phyloP scores from a whole-genome alignment of 2,113 vertebrate species.

The Tachuris rubrigastra region DNA sequence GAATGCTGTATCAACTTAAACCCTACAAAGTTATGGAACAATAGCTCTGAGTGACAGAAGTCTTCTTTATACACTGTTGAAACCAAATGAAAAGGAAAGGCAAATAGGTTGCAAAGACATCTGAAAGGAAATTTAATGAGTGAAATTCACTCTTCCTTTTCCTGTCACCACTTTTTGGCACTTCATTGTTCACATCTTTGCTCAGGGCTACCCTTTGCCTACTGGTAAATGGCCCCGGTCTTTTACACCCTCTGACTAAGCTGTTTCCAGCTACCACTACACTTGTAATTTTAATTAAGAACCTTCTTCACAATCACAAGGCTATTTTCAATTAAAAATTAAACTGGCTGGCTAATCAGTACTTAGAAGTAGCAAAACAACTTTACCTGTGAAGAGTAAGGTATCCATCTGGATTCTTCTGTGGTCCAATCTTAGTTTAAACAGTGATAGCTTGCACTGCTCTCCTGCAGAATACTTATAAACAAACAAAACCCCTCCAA shows the following conservation, averaged over 20 bases:
- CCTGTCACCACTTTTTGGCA: not conserved
- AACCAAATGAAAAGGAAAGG: not conserved
- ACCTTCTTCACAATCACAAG: not conserved
- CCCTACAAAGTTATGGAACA: not conserved
- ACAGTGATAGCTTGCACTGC: not conserved
- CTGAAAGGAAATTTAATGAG: not conserved
- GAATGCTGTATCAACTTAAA: not conserved
- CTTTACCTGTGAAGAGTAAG: not conserved
- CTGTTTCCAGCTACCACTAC: not conserved
- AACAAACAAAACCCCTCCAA: not conserved
- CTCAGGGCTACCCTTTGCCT: not conserved
- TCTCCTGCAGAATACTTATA: rapidly evolving
- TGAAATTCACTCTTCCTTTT: not conserved
- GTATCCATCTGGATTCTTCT: not conserved
- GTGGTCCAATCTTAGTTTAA: not conserved
- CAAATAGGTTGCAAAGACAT: not conserved
- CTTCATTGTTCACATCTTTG: not conserved
- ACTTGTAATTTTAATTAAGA: not conserved
- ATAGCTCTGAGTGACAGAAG: not conserved
- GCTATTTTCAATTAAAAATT: not conserved
- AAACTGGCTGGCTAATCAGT: not conserved
- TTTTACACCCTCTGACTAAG: not conserved
- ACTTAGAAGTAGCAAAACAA: not conserved
- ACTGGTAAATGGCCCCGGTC: rapidly evolving
- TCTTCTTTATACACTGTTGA: not conserved